Evolutionary conservation across 2,888 invertebrate genomes (phyloP).

Genomic region (Epirrhoe alternata): DNA sequence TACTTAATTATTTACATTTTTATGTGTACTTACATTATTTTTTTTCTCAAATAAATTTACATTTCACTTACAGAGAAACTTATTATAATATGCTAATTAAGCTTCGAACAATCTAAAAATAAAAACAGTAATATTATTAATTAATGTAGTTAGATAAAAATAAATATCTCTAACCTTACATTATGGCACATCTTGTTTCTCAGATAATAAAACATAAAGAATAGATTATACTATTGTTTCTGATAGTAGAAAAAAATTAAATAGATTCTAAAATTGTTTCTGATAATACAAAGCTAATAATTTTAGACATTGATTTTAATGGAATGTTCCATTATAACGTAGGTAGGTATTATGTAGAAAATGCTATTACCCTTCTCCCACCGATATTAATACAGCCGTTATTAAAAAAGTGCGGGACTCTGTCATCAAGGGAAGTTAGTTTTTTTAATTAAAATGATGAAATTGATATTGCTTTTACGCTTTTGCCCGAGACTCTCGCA

Average conservation of each 20-base stretch:
- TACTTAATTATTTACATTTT: not conserved
- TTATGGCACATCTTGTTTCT: no score
- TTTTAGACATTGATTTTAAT: not conserved
- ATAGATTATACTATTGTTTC: not conserved
- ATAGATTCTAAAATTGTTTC: not conserved
- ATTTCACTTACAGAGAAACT: no score
- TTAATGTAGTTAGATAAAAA: no score
- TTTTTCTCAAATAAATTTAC: no score
- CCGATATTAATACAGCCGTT: constrained; percentile 80
- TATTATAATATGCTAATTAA: no score
- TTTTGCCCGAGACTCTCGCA: constrained; percentile 78
- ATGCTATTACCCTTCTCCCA: constrained; percentile 43
- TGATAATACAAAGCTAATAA: not conserved
- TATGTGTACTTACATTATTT: not conserved
- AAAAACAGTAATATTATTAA: no score
- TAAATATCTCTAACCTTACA: no score
- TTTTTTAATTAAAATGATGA: constrained; percentile 86
- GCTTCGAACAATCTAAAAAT: no score
- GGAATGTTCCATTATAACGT: not conserved
- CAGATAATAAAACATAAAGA: not conserved
- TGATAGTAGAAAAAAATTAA: no score
- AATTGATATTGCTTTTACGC: constrained; percentile 85
- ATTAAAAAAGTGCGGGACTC: constrained; percentile 85
- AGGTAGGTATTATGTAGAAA: constrained; percentile 5
- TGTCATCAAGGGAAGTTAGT: constrained; percentile 83